These are phyloP conservation scores for Lathamus discolor DNA, from an alignment of 2,113 vertebrate genomes.

Conservation along the genomic window DNA sequence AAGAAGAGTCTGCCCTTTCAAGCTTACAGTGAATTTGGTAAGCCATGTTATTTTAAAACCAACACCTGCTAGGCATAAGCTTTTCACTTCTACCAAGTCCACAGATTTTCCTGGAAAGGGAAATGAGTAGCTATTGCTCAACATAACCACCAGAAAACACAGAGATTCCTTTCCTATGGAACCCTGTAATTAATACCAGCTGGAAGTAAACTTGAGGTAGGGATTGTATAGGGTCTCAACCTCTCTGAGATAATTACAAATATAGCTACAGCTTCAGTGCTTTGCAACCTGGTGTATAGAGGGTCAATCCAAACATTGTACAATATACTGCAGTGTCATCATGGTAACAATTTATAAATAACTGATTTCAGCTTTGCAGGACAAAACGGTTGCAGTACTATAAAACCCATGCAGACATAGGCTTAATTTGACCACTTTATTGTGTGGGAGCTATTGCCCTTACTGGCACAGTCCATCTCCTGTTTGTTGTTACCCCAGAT, in stretches of 20 bases:
- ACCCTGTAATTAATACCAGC: neutral
- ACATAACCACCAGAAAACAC: neutral
- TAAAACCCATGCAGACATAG: neutral
- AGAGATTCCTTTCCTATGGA: neutral
- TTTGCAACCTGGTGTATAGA: neutral
- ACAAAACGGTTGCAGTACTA: neutral
- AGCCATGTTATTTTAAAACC: neutral
- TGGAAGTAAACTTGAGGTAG: neutral
- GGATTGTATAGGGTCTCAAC: neutral
- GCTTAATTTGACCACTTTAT: neutral
- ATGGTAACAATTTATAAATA: neutral
- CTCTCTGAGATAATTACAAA: neutral
- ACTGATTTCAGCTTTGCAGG: neutral
- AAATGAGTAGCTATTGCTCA: neutral
- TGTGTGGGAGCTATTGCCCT: neutral
- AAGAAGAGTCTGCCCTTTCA: neutral
- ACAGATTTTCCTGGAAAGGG: neutral
- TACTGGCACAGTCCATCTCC: neutral
- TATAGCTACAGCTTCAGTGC: neutral
- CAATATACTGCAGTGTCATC: neutral
- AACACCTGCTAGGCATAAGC: neutral
- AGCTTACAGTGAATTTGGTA: neutral
- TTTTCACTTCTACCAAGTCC: neutral
- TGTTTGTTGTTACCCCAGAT: neutral
- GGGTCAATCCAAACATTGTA: neutral